Evolutionary conservation across 1,140 invertebrate genomes (phyloP), one percentile per base, ranked within the genome.

Genomic region (Doryteuthis pealeii): DNA sequence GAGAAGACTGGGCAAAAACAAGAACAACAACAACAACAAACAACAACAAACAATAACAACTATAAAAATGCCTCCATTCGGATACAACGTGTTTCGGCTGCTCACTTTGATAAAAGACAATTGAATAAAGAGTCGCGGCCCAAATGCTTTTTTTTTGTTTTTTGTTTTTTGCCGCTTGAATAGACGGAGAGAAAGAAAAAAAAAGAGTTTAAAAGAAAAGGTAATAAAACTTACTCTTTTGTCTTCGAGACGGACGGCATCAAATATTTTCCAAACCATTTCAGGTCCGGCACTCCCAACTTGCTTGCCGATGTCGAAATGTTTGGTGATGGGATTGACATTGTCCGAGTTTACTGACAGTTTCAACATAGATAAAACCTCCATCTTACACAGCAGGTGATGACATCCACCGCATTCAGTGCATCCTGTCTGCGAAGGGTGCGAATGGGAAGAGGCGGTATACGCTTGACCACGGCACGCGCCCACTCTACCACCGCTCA

Each of bases 231-330:
- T 91, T 89, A 98, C 96, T 93, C 95, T 96, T 78, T 93, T 93
- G 82, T 98, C 96, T 68, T 91, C 93, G 86, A 95, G 96, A 73
- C 94, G 88, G 81, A 93, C 93, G 0, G 93, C 96, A 79, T 98
- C 95, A 83, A 96, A 93, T 74, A 98, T 94, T 81, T 93, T 93
- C 96, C 96, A 99, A 10, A 95, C 91, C 74, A 95, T 91, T 83
- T 96, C 95, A 0, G 95, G 95, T 0, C 96, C 96, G 28, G 95
- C 95, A 71, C 92, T 95, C 30, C 93, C 94, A 67, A 92, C 90
- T 84, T 94, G 93, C 81, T 94, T 93, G n/a, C 95, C 94, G 71
- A 97, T 91, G 76, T 96, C 94, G 88, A 94, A 98, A 86, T 93
- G 92, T 81, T 95, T 92, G 78, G 92, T 91, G 79, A 98, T 95